Evolutionary conservation across 2,888 invertebrate species (phyloP).

Genomic region (Pseudococcus longispinus): DNA sequence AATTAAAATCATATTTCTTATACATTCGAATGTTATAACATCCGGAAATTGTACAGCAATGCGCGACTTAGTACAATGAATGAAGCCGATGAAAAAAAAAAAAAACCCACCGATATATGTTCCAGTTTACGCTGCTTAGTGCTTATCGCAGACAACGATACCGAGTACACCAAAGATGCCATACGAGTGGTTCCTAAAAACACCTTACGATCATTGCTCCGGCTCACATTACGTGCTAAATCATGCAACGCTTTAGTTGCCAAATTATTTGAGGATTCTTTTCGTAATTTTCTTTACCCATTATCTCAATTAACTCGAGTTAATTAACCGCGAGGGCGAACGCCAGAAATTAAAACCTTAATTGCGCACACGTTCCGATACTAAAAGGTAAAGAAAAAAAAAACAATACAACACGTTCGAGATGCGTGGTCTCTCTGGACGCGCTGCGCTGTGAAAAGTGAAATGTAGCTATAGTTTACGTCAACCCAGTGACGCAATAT

Average conservation of each 20-base stretch:
- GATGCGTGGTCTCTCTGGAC: not conserved
- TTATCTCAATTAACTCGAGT: not conserved
- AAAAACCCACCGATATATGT: constrained; percentile 21
- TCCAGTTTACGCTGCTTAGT: constrained; percentile 27
- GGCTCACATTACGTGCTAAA: not conserved
- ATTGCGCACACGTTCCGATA: constrained; percentile 6
- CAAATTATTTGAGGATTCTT: not conserved
- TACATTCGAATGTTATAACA: constrained; percentile 8
- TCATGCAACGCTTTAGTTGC: constrained; percentile 9
- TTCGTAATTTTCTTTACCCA: constrained; percentile 2
- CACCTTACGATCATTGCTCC: no score
- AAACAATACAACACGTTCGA: not conserved
- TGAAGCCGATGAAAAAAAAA: not conserved
- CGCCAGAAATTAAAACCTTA: not conserved
- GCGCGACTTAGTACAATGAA: not conserved
- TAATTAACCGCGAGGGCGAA: not conserved
- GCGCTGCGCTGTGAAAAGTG: constrained; percentile 14
- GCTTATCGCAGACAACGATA: not conserved
- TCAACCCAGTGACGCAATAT: constrained; percentile 6
- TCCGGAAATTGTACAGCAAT: constrained; percentile 12
- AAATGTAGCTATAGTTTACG: constrained; percentile 1
- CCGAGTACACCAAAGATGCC: not conserved
- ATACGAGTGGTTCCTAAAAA: constrained; percentile 20
- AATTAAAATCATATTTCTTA: constrained; percentile 44
- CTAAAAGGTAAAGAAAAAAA: not conserved